Evolutionary conservation across 2,797 vertebrate species (phyloP), one percentile per base, ranked within the genome.

Genomic region (Benthosema pterotum): DNA sequence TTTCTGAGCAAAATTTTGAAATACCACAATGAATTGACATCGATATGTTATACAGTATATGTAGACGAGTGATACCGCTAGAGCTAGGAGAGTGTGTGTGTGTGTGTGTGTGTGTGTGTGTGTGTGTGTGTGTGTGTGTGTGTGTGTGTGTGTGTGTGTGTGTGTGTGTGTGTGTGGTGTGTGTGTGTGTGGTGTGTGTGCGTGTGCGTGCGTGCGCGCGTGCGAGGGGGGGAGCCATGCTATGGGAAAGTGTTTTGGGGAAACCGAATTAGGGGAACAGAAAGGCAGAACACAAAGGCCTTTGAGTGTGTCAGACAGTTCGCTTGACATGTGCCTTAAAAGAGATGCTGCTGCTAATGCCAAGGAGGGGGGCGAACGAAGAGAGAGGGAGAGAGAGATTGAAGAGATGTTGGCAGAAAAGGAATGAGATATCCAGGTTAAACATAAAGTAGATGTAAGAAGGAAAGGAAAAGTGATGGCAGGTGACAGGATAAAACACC

Each of bases 231-330:
- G 14, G 15, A 47, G 84, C 88, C 77, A 67, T 72, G 89, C 87
- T 91, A 91, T 92, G 91, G 90, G 91, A 92, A 91, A 92, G 87
- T 82, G 84, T 90, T 91, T 89, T 78, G 82, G 65, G 56, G 84
- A 70, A 64, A 65, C 72, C 64, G 67, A 77, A 77, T 77, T 72
- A 67, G 67, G 47, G n/a, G 60, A 38, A 61, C 55, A 73, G 72
- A 73, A 77, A 59, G 71, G 59, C 38, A n/a, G 32, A 55, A 64
- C 63, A 77, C 75, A 77, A 77, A 73, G 64, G 70, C 59, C 63
- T 73, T 77, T 74, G 66, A 74, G 49, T 18, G 28, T n/a, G 56
- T 63, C 89, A 91, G 91, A 92, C 91, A 92, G 91, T 88, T 92
- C 90, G 83, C 88, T 87, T 92, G 88, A 91, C 86, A 87, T 87